Evolutionary conservation across 1,140 invertebrate genomes (phyloP).

Genomic region (Aphis craccivora): DNA sequence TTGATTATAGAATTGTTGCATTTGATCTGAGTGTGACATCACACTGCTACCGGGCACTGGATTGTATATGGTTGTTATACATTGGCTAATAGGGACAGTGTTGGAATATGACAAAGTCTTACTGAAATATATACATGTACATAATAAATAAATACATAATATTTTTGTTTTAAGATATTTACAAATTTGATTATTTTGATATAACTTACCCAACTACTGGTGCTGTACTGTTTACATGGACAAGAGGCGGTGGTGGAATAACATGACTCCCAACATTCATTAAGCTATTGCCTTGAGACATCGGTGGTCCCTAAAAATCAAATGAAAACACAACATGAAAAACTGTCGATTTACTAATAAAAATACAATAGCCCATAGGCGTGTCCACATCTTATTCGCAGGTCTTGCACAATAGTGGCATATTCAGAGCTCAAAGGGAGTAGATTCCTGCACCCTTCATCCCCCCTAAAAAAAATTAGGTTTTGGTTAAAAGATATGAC

Average conservation of each 20-base stretch:
- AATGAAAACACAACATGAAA: background rate
- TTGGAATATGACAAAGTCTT: background rate
- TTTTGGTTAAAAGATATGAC: too few species aligned
- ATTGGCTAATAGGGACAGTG: background rate
- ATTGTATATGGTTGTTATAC: conserved; percentile 40
- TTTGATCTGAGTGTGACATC: background rate
- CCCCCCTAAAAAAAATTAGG: too few species aligned
- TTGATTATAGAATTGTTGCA: background rate
- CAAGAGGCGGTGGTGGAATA: conserved; percentile 12
- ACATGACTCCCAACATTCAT: background rate
- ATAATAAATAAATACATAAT: too few species aligned
- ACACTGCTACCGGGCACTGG: background rate
- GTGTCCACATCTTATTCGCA: too few species aligned
- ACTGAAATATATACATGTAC: too few species aligned
- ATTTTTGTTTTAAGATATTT: too few species aligned
- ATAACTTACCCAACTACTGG: background rate
- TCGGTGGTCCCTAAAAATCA: background rate
- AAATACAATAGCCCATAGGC: too few species aligned
- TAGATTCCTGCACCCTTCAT: too few species aligned
- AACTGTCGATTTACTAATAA: background rate
- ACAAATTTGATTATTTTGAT: background rate
- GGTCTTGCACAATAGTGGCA: too few species aligned
- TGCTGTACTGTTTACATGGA: background rate
- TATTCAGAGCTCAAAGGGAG: too few species aligned
- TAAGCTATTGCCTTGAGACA: too few species aligned